These are phyloP conservation scores for Anseranas semipalmata DNA, from an alignment of 2,113 vertebrate species.

Conservation along the genomic window DNA sequence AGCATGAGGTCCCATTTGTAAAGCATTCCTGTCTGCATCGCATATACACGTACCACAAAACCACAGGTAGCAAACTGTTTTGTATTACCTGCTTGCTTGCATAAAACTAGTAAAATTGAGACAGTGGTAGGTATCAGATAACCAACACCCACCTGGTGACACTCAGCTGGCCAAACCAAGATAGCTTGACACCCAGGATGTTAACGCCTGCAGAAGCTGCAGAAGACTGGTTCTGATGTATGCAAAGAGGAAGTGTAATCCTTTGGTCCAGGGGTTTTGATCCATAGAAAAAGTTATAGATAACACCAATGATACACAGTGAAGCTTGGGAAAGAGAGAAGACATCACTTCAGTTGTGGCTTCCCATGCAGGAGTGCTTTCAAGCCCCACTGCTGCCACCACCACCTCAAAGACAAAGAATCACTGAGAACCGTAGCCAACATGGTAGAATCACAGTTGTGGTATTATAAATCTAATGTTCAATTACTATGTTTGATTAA, in stretches of 20 bases:
- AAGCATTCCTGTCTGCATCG: rapidly evolving
- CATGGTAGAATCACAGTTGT: background rate
- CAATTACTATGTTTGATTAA: background rate
- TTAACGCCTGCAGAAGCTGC: background rate
- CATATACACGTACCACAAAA: too few species aligned
- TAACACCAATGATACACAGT: background rate
- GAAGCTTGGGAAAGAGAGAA: background rate
- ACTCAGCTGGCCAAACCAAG: background rate
- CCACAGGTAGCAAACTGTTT: background rate
- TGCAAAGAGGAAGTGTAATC: background rate
- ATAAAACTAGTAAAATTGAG: background rate
- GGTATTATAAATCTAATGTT: background rate
- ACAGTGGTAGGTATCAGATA: background rate
- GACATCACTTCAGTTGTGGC: background rate
- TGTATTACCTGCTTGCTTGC: background rate
- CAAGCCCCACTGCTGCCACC: background rate
- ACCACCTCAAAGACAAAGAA: background rate
- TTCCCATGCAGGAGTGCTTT: background rate
- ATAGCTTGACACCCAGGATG: background rate
- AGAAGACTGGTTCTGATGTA: background rate
- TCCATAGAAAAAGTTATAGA: background rate
- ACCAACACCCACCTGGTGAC: background rate
- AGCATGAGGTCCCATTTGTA: background rate
- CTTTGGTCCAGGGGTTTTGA: background rate
- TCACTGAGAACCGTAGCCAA: background rate